phyloP scores from a whole-genome alignment of 2,113 vertebrate genomes.

The Suricata suricatta region DNA sequence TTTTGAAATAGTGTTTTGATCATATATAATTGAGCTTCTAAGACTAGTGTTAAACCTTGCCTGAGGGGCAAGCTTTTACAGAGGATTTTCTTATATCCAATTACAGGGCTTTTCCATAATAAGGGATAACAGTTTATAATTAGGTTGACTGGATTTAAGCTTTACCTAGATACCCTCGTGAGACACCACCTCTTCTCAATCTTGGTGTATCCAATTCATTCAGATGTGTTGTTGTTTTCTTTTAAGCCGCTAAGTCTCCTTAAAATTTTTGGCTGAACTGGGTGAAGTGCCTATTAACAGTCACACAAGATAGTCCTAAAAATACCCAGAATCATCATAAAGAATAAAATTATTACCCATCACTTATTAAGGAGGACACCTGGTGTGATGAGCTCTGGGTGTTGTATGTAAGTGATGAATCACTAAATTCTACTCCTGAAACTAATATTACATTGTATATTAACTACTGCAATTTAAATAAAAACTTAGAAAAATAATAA shows the following conservation, averaged over 20 bases:
- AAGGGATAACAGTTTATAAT: constrained; percentile 42
- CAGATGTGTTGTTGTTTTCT: background rate
- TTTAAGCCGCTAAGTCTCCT: background rate
- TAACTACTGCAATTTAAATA: background rate
- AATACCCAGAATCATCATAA: background rate
- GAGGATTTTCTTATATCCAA: constrained; percentile 50
- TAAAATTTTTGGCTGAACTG: constrained; percentile 11
- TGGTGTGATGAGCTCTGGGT: background rate
- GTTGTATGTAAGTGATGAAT: background rate
- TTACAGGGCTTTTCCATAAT: constrained; percentile 42
- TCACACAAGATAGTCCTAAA: background rate
- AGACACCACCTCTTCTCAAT: background rate
- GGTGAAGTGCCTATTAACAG: background rate
- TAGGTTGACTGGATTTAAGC: constrained; percentile 25
- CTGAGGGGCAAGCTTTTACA: constrained; percentile 33
- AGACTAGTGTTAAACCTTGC: constrained; percentile 46
- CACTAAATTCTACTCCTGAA: background rate
- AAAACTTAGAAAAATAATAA: background rate
- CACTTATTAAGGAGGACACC: background rate
- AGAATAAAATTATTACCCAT: background rate
- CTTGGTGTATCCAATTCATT: background rate
- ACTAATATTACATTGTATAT: background rate
- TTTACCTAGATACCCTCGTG: background rate
- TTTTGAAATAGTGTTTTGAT: constrained; percentile 36
- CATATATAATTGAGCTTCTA: constrained; percentile 58